phyloP scores from a whole-genome alignment of 1,140 invertebrate species.

The Agrypnia vestita region DNA sequence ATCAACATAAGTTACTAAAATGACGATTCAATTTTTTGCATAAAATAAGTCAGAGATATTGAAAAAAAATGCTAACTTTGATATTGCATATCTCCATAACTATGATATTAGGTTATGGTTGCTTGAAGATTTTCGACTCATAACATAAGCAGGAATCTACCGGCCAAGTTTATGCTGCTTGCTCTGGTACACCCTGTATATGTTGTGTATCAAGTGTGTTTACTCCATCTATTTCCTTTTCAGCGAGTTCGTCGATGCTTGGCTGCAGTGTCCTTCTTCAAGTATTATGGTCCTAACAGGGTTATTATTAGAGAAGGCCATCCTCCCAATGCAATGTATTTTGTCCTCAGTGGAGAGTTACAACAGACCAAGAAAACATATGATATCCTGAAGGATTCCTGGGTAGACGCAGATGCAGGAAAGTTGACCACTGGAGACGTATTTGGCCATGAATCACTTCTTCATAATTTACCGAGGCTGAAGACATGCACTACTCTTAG shows the following conservation, averaged over 20 bases:
- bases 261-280: constrained; percentile 73
- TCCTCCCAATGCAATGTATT: constrained; percentile 74
- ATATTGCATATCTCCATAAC: too few relatives aligned
- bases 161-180: too few relatives aligned
- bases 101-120: too few relatives aligned
- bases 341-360: constrained; percentile 75
- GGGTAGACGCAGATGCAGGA: constrained; percentile 68
- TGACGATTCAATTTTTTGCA: too few relatives aligned
- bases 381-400: constrained; percentile 71
- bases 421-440: constrained; percentile 72
- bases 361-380: constrained; percentile 69
- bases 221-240: constrained; percentile 34
- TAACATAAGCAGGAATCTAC: too few relatives aligned
- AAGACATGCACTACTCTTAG: constrained; percentile 74
- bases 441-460: constrained; percentile 78
- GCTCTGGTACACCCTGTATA: too few relatives aligned
- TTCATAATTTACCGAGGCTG: constrained; percentile 75
- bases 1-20: too few relatives aligned
- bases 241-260: constrained; percentile 73
- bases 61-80: too few relatives aligned
- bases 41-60: too few relatives aligned
- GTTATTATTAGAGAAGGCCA: constrained; percentile 75
- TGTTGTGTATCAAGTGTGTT: too few relatives aligned
- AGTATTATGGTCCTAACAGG: constrained; percentile 72
- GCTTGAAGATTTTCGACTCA: too few relatives aligned